Base-by-base conservation (phyloP, 1,140 invertebrate species). In the Heliconius eleuchia region DNA sequence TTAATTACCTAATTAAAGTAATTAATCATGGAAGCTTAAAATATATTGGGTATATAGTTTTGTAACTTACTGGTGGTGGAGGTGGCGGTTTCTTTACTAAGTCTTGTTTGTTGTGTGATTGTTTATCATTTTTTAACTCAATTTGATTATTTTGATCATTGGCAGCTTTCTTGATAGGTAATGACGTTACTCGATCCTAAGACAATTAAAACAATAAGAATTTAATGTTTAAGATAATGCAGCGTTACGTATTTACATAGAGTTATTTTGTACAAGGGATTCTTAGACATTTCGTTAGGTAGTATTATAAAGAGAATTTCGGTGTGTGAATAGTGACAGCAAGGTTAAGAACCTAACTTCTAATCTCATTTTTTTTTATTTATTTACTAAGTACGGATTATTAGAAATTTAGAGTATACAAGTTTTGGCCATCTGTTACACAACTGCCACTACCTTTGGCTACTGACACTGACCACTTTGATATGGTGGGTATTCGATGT, bases 1-100 rank as follows among this genome's bases (percentile, higher is more conserved):
- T 37, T 5, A 71, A 7, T 16, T 52, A 52, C 6, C 50, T 19
- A 42, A 37, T 72, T n/a, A 18, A 0, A n/a, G 71, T 39, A 72
- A 72, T 39, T 72, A n/a, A 1, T 39, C 1, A 39, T 9, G 1
- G 11, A 30, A 66, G 3, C 2, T 60, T 60, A 60, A 60, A 60
- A 60, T 60, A 23, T 57, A 57, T 57, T 3, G 11, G 19, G n/a
- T 57, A 57, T 8, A 23, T 57, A 76, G 0, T 23, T 66, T 76
- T 71, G 76, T 23, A 73, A 93, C 94, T 95, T 93, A 96, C 96
- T 81, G 96, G 96, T 80, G 96, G 96, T 73, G 96, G 96, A 46
- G 95, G 95, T 27, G 95, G 95, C 7, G 95, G 95, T 74, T 88
- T 89, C 57, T 91, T 87, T 16, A 84, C 78, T 8, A 84, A 78